These are phyloP conservation scores for Drosophila pandora DNA, from an alignment of 1,140 invertebrate species.

Conservation along the genomic window DNA sequence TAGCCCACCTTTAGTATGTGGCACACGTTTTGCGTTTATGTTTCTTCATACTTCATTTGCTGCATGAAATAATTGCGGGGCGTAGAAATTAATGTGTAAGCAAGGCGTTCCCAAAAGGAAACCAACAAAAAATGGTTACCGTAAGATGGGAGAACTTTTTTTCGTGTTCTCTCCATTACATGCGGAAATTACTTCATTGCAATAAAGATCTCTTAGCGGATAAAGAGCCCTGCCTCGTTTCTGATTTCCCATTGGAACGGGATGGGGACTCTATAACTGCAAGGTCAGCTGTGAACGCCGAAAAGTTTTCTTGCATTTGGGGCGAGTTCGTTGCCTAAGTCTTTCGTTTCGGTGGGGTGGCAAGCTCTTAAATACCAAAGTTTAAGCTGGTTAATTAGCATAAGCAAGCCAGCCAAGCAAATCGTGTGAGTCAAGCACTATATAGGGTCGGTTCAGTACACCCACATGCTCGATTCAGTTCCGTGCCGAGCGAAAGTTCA, in stretches of 20 bases:
- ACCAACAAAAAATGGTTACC: constrained; percentile 43
- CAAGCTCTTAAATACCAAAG: constrained; percentile 62
- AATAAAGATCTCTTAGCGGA: constrained; percentile 44
- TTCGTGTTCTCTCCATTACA: constrained; percentile 22
- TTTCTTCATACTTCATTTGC: constrained; percentile 72
- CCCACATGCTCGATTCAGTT: constrained; percentile 42
- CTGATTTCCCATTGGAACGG: background rate
- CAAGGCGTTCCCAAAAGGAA: constrained; percentile 13
- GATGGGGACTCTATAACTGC: constrained; percentile 24
- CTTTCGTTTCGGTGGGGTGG: constrained; percentile 36
- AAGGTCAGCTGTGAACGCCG: constrained; percentile 48
- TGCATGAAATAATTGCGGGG: constrained; percentile 72
- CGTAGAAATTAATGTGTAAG: constrained; percentile 67
- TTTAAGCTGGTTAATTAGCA: constrained; percentile 65
- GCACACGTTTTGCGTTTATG: constrained; percentile 74
- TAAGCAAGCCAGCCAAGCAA: constrained; percentile 57
- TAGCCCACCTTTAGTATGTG: constrained; percentile 58
- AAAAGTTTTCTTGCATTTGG: constrained; percentile 3
- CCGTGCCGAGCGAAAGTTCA: constrained; percentile 69
- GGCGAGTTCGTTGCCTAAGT: constrained; percentile 73
- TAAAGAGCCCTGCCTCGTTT: constrained; percentile 27
- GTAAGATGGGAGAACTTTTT: constrained; percentile 40
- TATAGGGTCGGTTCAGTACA: constrained; percentile 41
- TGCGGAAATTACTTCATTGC: constrained; percentile 75
- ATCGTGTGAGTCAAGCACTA: constrained; percentile 55